phyloP scores from a whole-genome alignment of 2,888 invertebrate species.

The Perizoma flavofasciatum region DNA sequence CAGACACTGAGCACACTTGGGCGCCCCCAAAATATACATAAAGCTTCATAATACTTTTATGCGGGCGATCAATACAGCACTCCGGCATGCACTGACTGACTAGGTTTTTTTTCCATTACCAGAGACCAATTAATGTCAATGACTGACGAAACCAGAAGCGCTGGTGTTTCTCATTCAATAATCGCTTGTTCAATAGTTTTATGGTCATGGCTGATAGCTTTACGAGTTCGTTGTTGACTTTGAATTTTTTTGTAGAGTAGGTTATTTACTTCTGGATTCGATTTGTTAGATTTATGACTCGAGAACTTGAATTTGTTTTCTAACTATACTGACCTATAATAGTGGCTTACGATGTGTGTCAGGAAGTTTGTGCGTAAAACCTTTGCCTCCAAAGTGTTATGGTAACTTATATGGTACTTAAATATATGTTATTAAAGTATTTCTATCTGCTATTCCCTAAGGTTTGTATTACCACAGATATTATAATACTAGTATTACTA shows the following conservation, averaged over 20 bases:
- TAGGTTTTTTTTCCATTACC: conserved; percentile 65
- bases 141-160: conserved; percentile 71
- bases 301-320: conserved; percentile 8
- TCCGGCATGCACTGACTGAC: conserved; percentile 75
- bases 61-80: conserved; percentile 54
- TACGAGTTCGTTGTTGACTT: conserved; percentile 35
- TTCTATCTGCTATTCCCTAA: no score
- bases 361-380: background rate
- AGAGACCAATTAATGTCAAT: conserved; percentile 73
- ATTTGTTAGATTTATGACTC: conserved; percentile 24
- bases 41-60: conserved; percentile 44
- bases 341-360: conserved; percentile 1
- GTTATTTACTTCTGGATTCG: conserved; percentile 1
- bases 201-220: conserved; percentile 39
- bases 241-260: conserved; percentile 19
- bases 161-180: conserved; percentile 61
- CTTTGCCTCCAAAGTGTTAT: no score
- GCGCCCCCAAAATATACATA: conserved; percentile 63
- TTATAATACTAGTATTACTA: no score
- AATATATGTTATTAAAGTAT: no score
- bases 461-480: no score
- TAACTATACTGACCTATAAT: background rate
- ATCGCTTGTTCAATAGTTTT: conserved; percentile 52
- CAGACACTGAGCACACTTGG: conserved; percentile 47
- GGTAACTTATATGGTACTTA: no score